Conservation (phyloP, 2,797 vertebrate species). For the Manis javanica region DNA sequence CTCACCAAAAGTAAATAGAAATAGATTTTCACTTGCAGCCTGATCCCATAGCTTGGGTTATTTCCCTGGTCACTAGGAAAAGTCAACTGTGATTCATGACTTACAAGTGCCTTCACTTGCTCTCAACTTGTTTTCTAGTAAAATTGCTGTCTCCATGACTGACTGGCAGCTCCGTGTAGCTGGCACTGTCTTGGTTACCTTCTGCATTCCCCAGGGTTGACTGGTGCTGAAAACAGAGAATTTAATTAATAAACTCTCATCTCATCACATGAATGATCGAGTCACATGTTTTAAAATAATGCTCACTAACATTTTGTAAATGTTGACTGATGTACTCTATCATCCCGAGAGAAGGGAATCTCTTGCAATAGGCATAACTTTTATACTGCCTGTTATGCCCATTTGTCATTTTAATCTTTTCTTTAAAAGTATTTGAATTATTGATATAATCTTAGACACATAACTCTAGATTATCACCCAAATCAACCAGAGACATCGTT, state of each 20-base stretch:
- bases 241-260: conserved; percentile 68
- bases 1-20: conserved; percentile 3
- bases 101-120: not conserved
- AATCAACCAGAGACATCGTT: not conserved
- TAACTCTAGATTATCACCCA: conserved; percentile 1
- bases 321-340: not conserved
- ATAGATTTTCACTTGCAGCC: not conserved
- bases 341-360: conserved; percentile 2
- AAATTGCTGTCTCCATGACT: conserved; percentile 62
- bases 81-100: conserved; percentile 60
- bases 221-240: conserved; percentile 45
- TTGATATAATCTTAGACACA: not conserved
- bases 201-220: not conserved
- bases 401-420: conserved; percentile 61
- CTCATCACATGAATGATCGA: conserved; percentile 43
- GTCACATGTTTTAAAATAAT: conserved; percentile 21
- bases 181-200: conserved; percentile 28
- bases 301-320: conserved; percentile 51
- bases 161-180: conserved; percentile 38
- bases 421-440: conserved; percentile 49
- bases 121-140: conserved; percentile 56
- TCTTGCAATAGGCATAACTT: not conserved
- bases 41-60: not conserved
- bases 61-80: conserved; percentile 47
- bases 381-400: not conserved